Base-by-base conservation (phyloP, 2,113 vertebrate genomes). In the Macrotis lagotis region DNA sequence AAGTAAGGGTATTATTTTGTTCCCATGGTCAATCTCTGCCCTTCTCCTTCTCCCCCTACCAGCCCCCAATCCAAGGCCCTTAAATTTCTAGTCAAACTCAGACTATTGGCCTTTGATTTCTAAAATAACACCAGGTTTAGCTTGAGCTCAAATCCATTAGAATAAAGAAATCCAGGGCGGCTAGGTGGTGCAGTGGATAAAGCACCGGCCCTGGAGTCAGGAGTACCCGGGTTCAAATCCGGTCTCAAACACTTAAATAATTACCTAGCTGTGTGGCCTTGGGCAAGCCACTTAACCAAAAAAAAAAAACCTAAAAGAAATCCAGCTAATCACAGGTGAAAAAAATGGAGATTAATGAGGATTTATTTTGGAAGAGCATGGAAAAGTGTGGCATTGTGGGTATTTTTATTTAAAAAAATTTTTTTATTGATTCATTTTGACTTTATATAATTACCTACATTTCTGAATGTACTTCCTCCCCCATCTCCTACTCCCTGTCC, bases 321-420 rank as follows among this genome's bases (percentile, higher is more conserved):
- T 92, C 44, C 37, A 24, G 90, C 91, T 0, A 16, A 51, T 74
- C 88, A 91, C 92, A 51, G 89, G 95, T 94, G 89, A 59, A 92
- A 95, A 95, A 88, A 47, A 90, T 50, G 22, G 9, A 31, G 31
- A 59, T 59, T 59, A 59, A 59, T 59, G 25, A 55, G 8, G 25
- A 10, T 55, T 55, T 28, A 55, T 55, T 59, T 59, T 59, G 55
- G 53, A 59, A 59, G 28, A 59, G 31, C 55, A 31, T 59, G 55
- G 28, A 31, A 59, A 59, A 59, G 55, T 59, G 28, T 31, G 55
- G 28, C 28, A 31, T 3, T 31, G 25, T 90, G 11, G 93, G 37
- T 90, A 91, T 93, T 14, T 91, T 92, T 96, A n/a, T n/a, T n/a
- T n/a, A n/a, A 91, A 83, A 97, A 95, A 59, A 53, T 28, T 28